Evolutionary conservation across 2,888 invertebrate genomes (phyloP).

Genomic region (Brenthis ino): DNA sequence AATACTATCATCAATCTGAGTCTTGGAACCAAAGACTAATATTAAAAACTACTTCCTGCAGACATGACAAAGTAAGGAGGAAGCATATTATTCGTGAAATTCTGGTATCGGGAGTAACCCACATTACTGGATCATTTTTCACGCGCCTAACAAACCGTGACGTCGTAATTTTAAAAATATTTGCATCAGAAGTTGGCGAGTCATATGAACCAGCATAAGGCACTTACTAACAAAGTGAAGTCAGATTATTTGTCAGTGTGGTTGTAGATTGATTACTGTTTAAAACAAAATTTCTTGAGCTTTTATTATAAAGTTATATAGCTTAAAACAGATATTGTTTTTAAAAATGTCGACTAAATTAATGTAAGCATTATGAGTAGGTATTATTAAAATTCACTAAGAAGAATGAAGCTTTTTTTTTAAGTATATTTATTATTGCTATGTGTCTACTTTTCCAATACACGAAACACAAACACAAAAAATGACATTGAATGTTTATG

Average conservation of each 20-base stretch:
- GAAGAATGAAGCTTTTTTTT: no score
- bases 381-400: no score
- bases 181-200: constrained; percentile 32
- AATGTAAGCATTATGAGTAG: no score
- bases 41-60: neutral
- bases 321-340: no score
- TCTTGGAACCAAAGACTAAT: no score
- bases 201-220: constrained; percentile 19
- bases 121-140: constrained; percentile 31
- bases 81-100: constrained; percentile 20
- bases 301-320: no score
- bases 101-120: constrained; percentile 24
- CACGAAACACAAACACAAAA: no score
- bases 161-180: constrained; percentile 35
- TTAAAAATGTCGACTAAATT: no score
- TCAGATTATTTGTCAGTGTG: neutral
- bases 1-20: neutral
- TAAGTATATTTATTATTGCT: no score
- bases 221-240: constrained; percentile 45
- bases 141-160: constrained; percentile 34
- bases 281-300: no score
- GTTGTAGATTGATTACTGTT: neutral
- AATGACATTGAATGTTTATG: neutral
- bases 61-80: constrained; percentile 1
- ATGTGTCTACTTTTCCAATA: no score